These are phyloP conservation scores for Danio jaintianensis DNA, from an alignment of 2,797 vertebrate genomes.

Conservation along the genomic window DNA sequence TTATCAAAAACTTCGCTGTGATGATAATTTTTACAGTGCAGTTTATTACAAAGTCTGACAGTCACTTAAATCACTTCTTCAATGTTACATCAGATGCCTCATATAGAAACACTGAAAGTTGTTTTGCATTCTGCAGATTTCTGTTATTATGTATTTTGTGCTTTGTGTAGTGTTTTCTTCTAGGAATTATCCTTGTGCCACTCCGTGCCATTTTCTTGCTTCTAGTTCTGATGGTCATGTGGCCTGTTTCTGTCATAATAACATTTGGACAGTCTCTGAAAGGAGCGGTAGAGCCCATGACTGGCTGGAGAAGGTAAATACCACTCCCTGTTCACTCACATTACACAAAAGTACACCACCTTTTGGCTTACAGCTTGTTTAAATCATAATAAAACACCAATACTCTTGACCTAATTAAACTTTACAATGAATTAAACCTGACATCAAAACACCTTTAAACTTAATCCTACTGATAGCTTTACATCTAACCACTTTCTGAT, in stretches of 20 bases:
- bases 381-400: background rate
- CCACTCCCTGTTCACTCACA: background rate
- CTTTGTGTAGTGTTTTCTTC: slow-evolving; percentile 81
- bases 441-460: background rate
- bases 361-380: background rate
- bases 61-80: too few species aligned
- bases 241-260: slow-evolving; percentile 84
- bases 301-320: slow-evolving; percentile 92
- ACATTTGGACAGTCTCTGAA: slow-evolving; percentile 80
- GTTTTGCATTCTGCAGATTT: background rate
- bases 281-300: slow-evolving; percentile 81
- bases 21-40: too few species aligned
- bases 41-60: too few species aligned
- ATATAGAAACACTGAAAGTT: background rate
- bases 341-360: background rate
- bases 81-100: background rate
- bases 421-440: background rate
- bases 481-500: background rate
- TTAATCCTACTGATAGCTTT: background rate
- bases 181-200: slow-evolving; percentile 89
- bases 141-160: background rate
- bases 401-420: background rate
- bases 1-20: too few species aligned
- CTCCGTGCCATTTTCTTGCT: slow-evolving; percentile 80
- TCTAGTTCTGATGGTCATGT: slow-evolving; percentile 83